Evolutionary conservation across 2,113 vertebrate species (phyloP).

Genomic region (Formicarius rufipectus): DNA sequence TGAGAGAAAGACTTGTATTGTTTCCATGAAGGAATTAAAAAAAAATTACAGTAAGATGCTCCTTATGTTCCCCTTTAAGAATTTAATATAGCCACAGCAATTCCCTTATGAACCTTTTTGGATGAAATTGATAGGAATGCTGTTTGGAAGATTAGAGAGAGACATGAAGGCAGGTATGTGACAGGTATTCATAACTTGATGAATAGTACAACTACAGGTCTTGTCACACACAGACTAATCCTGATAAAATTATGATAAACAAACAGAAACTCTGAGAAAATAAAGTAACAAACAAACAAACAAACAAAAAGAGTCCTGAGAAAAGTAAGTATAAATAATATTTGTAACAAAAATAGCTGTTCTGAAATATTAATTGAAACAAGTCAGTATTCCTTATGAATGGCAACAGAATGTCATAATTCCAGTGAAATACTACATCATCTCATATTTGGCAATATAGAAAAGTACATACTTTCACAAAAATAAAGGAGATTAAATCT

Average conservation of each 20-base stretch:
- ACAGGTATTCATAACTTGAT: neutral
- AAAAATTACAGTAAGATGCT: neutral
- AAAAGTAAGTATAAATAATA: neutral
- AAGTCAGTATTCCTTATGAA: neutral
- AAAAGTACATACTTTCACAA: neutral
- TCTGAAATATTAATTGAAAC: neutral
- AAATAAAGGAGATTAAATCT: neutral
- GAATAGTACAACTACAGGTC: neutral
- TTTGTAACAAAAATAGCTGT: neutral
- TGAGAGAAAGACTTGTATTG: neutral
- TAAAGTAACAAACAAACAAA: neutral
- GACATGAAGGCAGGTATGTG: neutral
- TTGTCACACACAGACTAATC: neutral
- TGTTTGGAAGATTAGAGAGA: neutral
- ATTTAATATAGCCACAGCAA: neutral
- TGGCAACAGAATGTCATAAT: neutral
- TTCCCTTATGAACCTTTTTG: neutral
- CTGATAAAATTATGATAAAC: neutral
- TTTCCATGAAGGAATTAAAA: neutral
- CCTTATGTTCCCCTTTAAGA: neutral
- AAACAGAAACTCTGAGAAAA: neutral
- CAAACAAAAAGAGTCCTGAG: neutral
- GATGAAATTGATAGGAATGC: neutral
- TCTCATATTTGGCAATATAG: neutral
- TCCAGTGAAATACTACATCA: neutral